Base-by-base conservation (phyloP, 1,140 invertebrate genomes). In the Sitophilus oryzae region DNA sequence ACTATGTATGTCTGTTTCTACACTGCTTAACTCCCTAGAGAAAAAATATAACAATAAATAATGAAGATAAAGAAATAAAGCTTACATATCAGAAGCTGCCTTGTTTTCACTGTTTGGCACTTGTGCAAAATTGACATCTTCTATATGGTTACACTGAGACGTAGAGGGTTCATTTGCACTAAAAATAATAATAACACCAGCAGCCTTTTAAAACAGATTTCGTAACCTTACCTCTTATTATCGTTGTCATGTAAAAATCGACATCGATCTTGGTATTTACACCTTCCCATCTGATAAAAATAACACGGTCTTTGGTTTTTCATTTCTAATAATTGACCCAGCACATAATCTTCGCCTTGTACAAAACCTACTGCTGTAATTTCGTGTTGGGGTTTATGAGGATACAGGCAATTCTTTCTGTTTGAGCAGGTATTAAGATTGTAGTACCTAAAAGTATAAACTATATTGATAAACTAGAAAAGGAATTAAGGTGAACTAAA, bases 201-300 rank as follows among this genome's bases (percentile, higher is more conserved):
- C 20, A 36, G 0, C 5, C 11, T 6, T n/a, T n/a, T 25, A 53
- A 53, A 36, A 44, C 22, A 16, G 4, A 19, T n/a, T 25, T 4
- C 3, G 9, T 21, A 25, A n/a, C 10, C 14, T 3, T 25, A 16
- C 11, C 6, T 58, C 11, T 41, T 37, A 21, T 43, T 56, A 30
- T 54, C 48, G 43, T 53, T 63, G 48, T 63, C 61, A 56, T 63
- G 61, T 45, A 59, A 56, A 55, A 58, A 63, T 40, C 50, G 56
- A 51, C 61, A 63, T 41, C 53, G 58, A n/a, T 60, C 49, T 35
- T 55, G 51, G 34, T 61, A 59, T 20, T 55, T 52, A 19, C 61
- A 63, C 21, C 56, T 56, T 8, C 61, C 61, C 21, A 60, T 15
- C 30, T 46, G 25, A 35, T 47, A 51, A 22, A 56, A 63, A 22